Percentiles rank a stretch among this genome's conserved stretches.
phyloP scores from a whole-genome alignment of 2,888 invertebrate genomes.

The Nasonia oneida region DNA sequence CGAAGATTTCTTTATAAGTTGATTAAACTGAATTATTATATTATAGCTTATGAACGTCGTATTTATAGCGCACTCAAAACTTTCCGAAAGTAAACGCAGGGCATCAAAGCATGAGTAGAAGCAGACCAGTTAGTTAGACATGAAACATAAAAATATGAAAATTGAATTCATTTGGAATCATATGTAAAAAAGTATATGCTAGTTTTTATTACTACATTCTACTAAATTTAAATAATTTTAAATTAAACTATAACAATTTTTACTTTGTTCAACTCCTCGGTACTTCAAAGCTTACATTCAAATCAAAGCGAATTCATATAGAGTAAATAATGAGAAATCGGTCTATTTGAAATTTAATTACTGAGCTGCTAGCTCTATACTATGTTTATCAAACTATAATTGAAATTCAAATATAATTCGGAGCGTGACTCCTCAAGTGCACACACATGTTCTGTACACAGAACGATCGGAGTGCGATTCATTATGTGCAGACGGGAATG shows the following conservation, averaged over 20 bases:
- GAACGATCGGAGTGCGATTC: background rate
- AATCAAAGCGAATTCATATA: background rate
- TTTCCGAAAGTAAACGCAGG: conserved; percentile 53
- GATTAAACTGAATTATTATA: conserved; percentile 37
- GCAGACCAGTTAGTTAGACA: conserved; percentile 55
- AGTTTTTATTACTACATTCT: conserved; percentile 15
- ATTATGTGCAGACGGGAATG: conserved; percentile 34
- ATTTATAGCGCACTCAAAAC: conserved; percentile 57
- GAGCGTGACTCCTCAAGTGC: background rate
- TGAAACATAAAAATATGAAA: conserved; percentile 54
- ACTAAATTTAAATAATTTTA: background rate
- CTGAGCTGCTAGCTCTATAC: background rate
- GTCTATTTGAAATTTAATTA: background rate
- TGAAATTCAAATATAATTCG: background rate
- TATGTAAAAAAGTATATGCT: background rate
- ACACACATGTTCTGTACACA: background rate
- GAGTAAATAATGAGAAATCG: background rate
- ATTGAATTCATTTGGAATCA: conserved; percentile 20
- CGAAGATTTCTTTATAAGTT: conserved; percentile 52
- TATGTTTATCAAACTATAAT: background rate
- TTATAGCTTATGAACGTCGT: conserved; percentile 48
- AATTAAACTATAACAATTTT: background rate
- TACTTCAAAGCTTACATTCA: background rate
- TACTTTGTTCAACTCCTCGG: background rate
- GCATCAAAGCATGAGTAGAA: conserved; percentile 60